Evolutionary conservation across 2,113 vertebrate genomes (phyloP).

Genomic region (Neolamprologus modestus): DNA sequence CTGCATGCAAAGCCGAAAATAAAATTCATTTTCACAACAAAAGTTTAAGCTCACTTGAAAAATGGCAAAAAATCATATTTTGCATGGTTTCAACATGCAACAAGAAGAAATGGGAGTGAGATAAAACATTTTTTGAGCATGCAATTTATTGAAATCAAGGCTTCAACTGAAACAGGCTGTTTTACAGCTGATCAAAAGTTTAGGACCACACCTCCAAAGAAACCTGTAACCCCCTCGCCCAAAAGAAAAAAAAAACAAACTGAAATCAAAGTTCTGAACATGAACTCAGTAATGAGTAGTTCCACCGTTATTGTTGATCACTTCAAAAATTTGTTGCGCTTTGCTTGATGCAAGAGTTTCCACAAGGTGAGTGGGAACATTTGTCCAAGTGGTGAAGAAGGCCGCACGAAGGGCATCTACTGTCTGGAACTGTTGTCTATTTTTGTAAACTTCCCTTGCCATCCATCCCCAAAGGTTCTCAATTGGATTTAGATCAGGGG

Average conservation of each 20-base stretch:
- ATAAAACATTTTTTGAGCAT: not conserved
- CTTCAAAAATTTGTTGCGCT: not conserved
- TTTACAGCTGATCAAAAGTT: not conserved
- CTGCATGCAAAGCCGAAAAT: not conserved
- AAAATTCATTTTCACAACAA: not conserved
- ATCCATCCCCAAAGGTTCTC: not conserved
- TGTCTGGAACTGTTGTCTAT: not conserved
- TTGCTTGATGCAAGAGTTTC: not conserved
- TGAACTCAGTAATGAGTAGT: not conserved
- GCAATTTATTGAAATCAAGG: not conserved
- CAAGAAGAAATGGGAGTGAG: not conserved
- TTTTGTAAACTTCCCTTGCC: not conserved
- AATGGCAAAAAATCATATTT: not conserved
- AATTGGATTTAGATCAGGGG: not conserved
- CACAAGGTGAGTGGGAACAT: not conserved
- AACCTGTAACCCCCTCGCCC: not conserved
- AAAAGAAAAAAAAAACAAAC: fast-evolving
- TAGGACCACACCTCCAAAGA: not conserved
- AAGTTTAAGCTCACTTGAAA: not conserved
- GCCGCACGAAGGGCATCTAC: not conserved
- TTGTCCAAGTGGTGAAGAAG: not conserved
- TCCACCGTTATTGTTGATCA: not conserved
- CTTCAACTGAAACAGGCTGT: not conserved
- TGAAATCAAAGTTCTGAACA: not conserved
- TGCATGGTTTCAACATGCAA: not conserved